These are phyloP conservation scores for Cephonodes hylas DNA, from an alignment of 2,888 invertebrate genomes.

Conservation along the genomic window DNA sequence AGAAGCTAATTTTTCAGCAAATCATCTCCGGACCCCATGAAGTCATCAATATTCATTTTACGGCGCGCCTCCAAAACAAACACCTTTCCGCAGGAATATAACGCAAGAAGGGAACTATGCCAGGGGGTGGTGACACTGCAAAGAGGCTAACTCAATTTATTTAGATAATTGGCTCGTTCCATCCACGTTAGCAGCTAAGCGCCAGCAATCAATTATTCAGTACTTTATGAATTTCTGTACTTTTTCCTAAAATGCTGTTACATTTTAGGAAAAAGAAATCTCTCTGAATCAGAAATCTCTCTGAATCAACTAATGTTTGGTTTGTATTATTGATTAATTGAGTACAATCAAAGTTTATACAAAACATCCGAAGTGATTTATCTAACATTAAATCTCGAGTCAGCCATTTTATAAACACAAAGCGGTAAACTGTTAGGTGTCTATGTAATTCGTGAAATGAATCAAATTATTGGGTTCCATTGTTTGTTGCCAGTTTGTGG, in stretches of 20 bases:
- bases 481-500: conserved; percentile 41
- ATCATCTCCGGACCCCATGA: conserved; percentile 77
- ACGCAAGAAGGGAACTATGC: conserved; percentile 60
- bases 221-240: conserved; percentile 12
- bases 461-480: conserved; percentile 17
- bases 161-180: conserved; percentile 75
- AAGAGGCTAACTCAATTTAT: conserved; percentile 70
- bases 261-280: no score
- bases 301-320: background rate
- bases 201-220: conserved; percentile 46
- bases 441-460: conserved; percentile 7
- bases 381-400: background rate
- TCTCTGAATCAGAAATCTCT: no score
- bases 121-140: conserved; percentile 42
- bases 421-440: conserved; percentile 6
- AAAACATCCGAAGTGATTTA: background rate
- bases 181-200: conserved; percentile 49
- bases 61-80: conserved; percentile 77
- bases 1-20: conserved; percentile 79
- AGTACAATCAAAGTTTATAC: background rate
- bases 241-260: background rate
- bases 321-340: no score
- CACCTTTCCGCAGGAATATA: conserved; percentile 68
- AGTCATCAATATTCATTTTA: conserved; percentile 81
- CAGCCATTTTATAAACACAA: conserved; percentile 21